These are phyloP conservation scores for Phycodurus eques DNA, from an alignment of 2,113 vertebrate genomes.

Conservation along the genomic window DNA sequence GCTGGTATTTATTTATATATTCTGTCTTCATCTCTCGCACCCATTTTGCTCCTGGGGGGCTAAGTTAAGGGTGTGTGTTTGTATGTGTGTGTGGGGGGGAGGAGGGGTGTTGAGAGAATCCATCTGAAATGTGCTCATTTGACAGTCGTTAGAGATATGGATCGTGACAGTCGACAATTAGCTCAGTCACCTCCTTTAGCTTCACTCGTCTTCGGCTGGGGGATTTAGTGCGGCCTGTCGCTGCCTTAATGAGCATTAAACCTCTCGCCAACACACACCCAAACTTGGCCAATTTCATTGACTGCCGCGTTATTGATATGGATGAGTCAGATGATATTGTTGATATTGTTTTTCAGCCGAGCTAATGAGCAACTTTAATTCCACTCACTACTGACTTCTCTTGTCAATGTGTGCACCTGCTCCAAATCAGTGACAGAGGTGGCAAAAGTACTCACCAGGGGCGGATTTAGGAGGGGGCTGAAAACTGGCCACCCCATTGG, in stretches of 20 bases:
- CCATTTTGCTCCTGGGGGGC: constrained; percentile 7
- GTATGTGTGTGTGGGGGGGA: not conserved
- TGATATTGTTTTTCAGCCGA: constrained; percentile 12
- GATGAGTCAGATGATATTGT: constrained; percentile 37
- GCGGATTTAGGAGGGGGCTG: not conserved
- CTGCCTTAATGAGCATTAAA: constrained; percentile 28
- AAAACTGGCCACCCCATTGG: too few relatives aligned
- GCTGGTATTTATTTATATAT: constrained; percentile 49
- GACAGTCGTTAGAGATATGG: constrained; percentile 63
- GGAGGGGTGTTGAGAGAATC: constrained; percentile 50
- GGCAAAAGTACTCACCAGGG: not conserved
- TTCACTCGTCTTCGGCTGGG: constrained; percentile 47
- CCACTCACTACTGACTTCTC: constrained; percentile 15
- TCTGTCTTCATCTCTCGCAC: constrained; percentile 12
- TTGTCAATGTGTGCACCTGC: constrained; percentile 12
- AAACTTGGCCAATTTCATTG: constrained; percentile 50
- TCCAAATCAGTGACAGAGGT: not conserved
- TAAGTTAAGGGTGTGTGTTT: not conserved
- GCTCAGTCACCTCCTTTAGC: constrained; percentile 68
- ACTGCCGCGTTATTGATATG: constrained; percentile 50
- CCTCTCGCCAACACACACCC: constrained; percentile 15
- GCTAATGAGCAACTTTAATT: not conserved
- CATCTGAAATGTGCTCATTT: constrained; percentile 66
- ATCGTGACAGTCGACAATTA: constrained; percentile 69
- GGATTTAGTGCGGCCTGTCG: constrained; percentile 41